Percentiles rank a stretch among this genome's conserved stretches.
These are phyloP conservation scores for Drosophila malerkotliana DNA, from an alignment of 1,140 invertebrate species.

Conservation along the genomic window DNA sequence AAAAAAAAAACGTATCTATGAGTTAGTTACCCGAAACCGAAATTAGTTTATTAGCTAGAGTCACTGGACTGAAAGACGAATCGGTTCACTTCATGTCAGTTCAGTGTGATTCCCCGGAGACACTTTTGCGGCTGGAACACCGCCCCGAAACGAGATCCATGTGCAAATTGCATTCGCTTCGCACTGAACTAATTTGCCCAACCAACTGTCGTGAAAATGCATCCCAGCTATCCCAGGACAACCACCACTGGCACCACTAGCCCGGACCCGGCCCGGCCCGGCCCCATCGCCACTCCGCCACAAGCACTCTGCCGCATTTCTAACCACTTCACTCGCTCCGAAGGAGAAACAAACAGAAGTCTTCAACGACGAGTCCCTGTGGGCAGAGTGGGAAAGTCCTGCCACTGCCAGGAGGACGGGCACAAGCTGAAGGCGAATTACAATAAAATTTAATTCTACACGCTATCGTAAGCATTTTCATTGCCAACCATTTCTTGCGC, in stretches of 20 bases:
- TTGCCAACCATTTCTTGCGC: conserved; percentile 50
- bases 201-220: conserved; percentile 64
- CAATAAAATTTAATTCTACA: conserved; percentile 77
- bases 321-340: conserved; percentile 26
- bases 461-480: conserved; percentile 66
- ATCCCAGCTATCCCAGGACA: conserved; percentile 7
- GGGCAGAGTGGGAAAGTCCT: conserved; percentile 38
- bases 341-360: conserved; percentile 18
- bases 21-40: background rate
- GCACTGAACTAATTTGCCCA: conserved; percentile 57
- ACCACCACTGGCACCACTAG: background rate
- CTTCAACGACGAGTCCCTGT: conserved; percentile 23
- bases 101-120: conserved; percentile 8
- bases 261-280: background rate
- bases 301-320: conserved; percentile 15
- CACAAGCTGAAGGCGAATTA: conserved; percentile 45
- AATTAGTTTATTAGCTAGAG: conserved; percentile 1
- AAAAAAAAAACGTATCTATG: background rate
- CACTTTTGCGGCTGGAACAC: conserved; percentile 28
- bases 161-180: conserved; percentile 44
- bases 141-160: conserved; percentile 5
- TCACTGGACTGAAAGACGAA: background rate
- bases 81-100: background rate
- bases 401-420: background rate
- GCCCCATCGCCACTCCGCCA: conserved; percentile 6